Evolutionary conservation across 2,113 vertebrate species (phyloP), one percentile per base, ranked within the genome.

Genomic region (Mesocricetus auratus): DNA sequence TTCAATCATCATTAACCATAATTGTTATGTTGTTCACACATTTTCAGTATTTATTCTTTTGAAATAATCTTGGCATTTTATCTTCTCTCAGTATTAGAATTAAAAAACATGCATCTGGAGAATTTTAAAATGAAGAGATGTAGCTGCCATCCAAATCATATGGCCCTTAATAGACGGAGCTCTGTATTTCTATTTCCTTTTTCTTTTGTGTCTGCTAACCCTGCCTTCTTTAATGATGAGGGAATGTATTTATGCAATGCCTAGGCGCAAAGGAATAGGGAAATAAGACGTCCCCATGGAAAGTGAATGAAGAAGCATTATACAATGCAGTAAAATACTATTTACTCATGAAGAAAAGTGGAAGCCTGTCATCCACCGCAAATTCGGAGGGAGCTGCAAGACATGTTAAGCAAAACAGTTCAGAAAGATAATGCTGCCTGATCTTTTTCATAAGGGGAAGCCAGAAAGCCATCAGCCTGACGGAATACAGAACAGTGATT

Each of bases 171-270:
- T 45, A 47, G 39, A 21, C 39, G 29, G 50, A 31, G n/a, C 60
- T 75, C 17, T 69, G 60, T 75, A 60, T 60, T 82, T 68, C 39
- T 94, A 16, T 89, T 89, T 89, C 53, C 60, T 68, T 94, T 94
- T 53, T 7, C 9, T 92, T 92, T 45, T 7, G 3, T 45, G 45
- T 36, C 24, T 60, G 39, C 22, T 33, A 8, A 50, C 36, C 10
- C 42, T 39, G 7, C 45, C 33, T 75, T 91, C 33, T 81, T 73
- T 91, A 53, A 69, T 64, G 71, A 33, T 77, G 68, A 85, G 45
- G 50, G 21, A 89, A 6, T 83, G 17, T 64, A 36, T 45, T 42
- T 56, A 53, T 36, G 71, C 16, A 86, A 6, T 62, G 29, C 78
- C 45, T 53, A 45, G 56, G 42, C 79, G 29, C 45, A 53, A 64